phyloP scores from a whole-genome alignment of 35 echinoderm and acorn worm species.

The Lytechinus pictus region DNA sequence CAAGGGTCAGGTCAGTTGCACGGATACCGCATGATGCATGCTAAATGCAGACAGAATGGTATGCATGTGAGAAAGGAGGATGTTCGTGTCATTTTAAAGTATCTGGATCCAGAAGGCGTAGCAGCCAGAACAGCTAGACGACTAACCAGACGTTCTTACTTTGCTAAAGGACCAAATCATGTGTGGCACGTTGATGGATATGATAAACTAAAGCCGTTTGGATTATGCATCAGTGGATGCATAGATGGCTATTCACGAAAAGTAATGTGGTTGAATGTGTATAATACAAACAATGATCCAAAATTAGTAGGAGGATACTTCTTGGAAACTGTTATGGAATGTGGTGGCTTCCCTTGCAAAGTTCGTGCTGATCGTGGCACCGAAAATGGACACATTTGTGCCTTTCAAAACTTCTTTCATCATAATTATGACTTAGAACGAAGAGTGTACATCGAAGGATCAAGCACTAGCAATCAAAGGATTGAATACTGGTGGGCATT shows the following conservation, averaged over 20 bases:
- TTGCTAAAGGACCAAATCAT: conserved; percentile 61
- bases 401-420: conserved; percentile 44
- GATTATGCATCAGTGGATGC: conserved; percentile 71
- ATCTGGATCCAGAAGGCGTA: conserved; percentile 69
- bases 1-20: conserved; percentile 64
- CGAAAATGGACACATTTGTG: conserved; percentile 51
- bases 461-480: conserved; percentile 51
- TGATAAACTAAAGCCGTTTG: conserved; percentile 78
- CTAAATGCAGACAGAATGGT: conserved; percentile 56
- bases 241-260: conserved; percentile 75
- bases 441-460: conserved; percentile 34
- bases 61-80: conserved; percentile 55
- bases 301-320: conserved; percentile 69
- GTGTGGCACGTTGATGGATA: conserved; percentile 81
- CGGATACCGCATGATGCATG: conserved; percentile 76
- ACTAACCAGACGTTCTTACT: conserved; percentile 52
- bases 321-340: conserved; percentile 44
- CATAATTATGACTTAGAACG: not conserved
- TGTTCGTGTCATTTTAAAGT: conserved; percentile 49
- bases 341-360: not conserved
- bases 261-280: conserved; percentile 65
- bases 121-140: conserved; percentile 38
- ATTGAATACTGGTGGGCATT: conserved; percentile 55
- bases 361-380: conserved; percentile 64
- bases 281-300: conserved; percentile 61